Evolutionary conservation across 2,113 vertebrate genomes (phyloP).

Genomic region (Morone saxatilis): DNA sequence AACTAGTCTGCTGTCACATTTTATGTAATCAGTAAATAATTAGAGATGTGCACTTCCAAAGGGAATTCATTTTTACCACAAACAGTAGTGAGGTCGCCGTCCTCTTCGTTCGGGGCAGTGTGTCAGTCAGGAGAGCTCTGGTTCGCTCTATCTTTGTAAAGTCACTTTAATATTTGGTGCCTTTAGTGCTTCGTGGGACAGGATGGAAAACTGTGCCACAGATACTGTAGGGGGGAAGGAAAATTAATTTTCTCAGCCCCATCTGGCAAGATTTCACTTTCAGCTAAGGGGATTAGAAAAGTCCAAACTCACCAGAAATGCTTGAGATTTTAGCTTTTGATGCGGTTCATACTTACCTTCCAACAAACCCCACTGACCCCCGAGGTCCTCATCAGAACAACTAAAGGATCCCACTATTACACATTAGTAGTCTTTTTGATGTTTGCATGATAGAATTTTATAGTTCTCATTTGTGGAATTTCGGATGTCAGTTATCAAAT

Average conservation of each 20-base stretch:
- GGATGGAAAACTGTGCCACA: conserved; percentile 26
- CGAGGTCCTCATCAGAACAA: not conserved
- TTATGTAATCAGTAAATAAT: not conserved
- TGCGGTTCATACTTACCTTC: not conserved
- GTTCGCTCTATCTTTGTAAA: conserved; percentile 12
- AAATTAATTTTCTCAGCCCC: conserved; percentile 40
- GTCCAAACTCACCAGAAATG: not conserved
- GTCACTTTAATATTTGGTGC: conserved; percentile 20
- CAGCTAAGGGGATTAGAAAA: conserved; percentile 20
- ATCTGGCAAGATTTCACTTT: conserved; percentile 42
- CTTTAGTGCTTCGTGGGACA: conserved; percentile 7
- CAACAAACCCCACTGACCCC: not conserved
- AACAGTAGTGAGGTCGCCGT: not conserved
- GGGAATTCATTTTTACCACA: not conserved
- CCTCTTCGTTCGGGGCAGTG: not conserved
- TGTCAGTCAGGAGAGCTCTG: not conserved
- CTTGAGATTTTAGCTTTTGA: conserved; percentile 4
- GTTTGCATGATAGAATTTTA: not conserved
- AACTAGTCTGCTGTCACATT: not conserved
- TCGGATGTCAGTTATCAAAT: not conserved
- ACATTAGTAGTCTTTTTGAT: not conserved
- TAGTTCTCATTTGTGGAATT: not conserved
- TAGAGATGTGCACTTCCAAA: not conserved
- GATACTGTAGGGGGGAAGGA: conserved; percentile 8
- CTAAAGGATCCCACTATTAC: not conserved